These are phyloP conservation scores for Sakesphorus luctuosus DNA, from an alignment of 2,113 vertebrate species.

Conservation along the genomic window DNA sequence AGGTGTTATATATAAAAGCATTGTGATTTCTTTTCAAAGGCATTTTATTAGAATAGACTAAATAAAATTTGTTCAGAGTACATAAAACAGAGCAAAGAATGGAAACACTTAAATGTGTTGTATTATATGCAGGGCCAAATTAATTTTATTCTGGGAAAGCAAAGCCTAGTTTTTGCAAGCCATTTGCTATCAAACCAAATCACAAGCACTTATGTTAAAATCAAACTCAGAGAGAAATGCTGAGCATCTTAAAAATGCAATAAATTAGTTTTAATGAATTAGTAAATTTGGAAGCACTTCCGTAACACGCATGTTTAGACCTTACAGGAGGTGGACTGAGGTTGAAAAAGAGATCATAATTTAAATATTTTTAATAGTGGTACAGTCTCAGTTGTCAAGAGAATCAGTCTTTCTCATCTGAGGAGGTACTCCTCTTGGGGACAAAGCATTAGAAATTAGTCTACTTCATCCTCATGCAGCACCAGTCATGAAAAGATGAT, in stretches of 20 bases:
- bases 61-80: background rate
- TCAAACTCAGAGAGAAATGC: background rate
- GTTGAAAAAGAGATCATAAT: background rate
- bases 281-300: background rate
- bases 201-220: background rate
- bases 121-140: background rate
- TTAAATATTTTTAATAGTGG: background rate
- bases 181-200: background rate
- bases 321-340: background rate
- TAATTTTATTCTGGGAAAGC: conserved; percentile 2
- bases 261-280: background rate
- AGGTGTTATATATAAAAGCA: background rate
- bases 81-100: background rate
- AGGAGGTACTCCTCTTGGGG: background rate
- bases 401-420: background rate
- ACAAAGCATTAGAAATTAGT: background rate
- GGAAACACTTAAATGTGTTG: background rate
- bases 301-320: background rate
- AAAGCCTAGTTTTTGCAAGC: background rate
- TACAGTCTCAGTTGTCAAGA: background rate
- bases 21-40: rapidly evolving
- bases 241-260: background rate
- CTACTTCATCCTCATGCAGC: background rate
- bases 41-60: background rate
- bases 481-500: background rate